phyloP scores from a whole-genome alignment of 2,113 vertebrate species.

The Lethenteron reissneri region DNA sequence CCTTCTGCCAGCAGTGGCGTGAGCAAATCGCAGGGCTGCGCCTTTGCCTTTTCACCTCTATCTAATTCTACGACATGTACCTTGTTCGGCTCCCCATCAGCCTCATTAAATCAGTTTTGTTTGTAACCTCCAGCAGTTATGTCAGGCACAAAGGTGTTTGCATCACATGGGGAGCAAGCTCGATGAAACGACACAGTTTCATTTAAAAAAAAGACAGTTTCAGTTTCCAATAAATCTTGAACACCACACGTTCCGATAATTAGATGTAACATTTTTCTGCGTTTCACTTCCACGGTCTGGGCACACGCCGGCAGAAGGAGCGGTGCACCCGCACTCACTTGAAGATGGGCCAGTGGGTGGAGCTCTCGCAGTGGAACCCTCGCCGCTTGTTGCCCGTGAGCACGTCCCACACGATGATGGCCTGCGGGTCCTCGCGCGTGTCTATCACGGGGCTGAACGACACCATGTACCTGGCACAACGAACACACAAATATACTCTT shows the following conservation, averaged over 20 bases:
- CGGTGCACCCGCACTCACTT: conserved; percentile 36
- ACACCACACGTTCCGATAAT: not conserved
- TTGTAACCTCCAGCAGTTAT: too few species aligned
- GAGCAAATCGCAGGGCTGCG: too few species aligned
- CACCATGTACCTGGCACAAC: conserved; percentile 50
- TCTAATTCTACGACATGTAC: too few species aligned
- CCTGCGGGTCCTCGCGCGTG: conserved; percentile 87
- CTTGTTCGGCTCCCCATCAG: too few species aligned
- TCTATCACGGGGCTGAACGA: conserved; percentile 91
- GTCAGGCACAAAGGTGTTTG: not conserved
- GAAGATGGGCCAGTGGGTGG: conserved; percentile 96
- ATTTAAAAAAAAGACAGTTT: not conserved
- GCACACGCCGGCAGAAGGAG: too few species aligned
- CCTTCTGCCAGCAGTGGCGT: too few species aligned
- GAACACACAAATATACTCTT: not conserved
- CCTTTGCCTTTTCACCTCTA: too few species aligned
- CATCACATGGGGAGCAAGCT: not conserved
- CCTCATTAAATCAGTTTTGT: too few species aligned
- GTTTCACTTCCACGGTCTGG: not conserved
- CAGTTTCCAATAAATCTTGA: not conserved
- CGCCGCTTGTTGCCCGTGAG: conserved; percentile 88
- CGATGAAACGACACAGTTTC: not conserved
- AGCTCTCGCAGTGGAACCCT: conserved; percentile 94
- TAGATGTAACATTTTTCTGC: not conserved
- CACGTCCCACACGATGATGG: conserved; percentile 97